Evolutionary conservation across 2,888 invertebrate species (phyloP).

Genomic region (Plagodis pulveraria): DNA sequence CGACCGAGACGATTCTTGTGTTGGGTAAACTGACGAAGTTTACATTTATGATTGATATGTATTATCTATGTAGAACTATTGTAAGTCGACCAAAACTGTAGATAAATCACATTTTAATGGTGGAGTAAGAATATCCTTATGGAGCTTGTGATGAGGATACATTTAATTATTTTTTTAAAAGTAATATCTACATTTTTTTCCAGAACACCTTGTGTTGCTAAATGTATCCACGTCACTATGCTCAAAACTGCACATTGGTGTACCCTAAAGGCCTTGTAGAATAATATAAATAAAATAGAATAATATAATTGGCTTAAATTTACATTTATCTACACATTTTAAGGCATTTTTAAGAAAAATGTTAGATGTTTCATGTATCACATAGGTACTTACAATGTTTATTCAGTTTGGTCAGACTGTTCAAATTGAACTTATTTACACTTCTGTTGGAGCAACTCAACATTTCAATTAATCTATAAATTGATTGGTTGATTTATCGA

Average conservation of each 20-base stretch:
- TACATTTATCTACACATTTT: slow-evolving; percentile 32
- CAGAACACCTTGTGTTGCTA: slow-evolving; percentile 6
- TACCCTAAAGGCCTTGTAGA: slow-evolving; percentile 48
- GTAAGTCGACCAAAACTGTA: slow-evolving; percentile 18
- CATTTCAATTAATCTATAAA: no score
- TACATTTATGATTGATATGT: no score
- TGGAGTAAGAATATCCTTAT: slow-evolving; percentile 11
- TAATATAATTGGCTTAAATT: slow-evolving; percentile 38
- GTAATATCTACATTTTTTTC: not conserved
- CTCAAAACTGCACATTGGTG: slow-evolving; percentile 35
- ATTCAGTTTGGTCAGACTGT: no score
- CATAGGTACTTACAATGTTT: not conserved
- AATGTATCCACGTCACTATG: slow-evolving; percentile 19
- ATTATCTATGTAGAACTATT: not conserved
- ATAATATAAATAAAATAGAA: slow-evolving; percentile 20
- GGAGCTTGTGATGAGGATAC: slow-evolving; percentile 2
- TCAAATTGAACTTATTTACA: no score
- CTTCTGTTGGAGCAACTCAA: no score
- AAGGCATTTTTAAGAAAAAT: slow-evolving; percentile 16
- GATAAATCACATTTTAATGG: slow-evolving; percentile 4
- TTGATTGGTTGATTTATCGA: no score
- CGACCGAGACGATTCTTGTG: no score
- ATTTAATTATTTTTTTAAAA: not conserved
- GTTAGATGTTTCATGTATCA: slow-evolving; percentile 1
- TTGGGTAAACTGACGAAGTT: no score